Percentiles rank a stretch among this genome's conserved stretches.
phyloP scores from a whole-genome alignment of 2,113 vertebrate genomes.

The Lathamus discolor region DNA sequence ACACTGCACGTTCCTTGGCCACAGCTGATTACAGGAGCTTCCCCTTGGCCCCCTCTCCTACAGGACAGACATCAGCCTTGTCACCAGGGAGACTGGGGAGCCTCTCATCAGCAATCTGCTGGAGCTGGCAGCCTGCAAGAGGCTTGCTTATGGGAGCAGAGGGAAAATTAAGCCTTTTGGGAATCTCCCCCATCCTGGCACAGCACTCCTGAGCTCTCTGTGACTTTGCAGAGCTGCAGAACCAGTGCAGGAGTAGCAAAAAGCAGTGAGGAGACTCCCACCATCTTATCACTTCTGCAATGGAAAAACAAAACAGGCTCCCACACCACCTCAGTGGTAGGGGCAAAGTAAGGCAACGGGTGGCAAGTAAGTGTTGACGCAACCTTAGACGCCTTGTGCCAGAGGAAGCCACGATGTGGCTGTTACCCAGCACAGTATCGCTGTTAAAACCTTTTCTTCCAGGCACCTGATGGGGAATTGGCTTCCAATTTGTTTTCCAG shows the following conservation, averaged over 20 bases:
- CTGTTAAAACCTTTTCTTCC: neutral
- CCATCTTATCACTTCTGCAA: neutral
- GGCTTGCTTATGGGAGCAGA: neutral
- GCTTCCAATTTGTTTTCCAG: neutral
- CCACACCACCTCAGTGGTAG: neutral
- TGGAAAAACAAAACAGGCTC: neutral
- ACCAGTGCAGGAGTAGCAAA: neutral
- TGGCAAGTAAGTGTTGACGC: neutral
- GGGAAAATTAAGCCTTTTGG: neutral
- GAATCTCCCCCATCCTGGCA: neutral
- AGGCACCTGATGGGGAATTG: neutral
- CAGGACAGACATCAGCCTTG: neutral
- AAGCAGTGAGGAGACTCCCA: neutral
- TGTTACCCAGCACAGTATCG: neutral
- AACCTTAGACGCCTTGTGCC: neutral
- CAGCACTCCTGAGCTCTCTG: neutral
- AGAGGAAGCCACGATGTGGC: neutral
- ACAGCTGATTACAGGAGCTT: neutral
- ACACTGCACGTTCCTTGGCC: neutral
- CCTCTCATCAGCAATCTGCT: neutral
- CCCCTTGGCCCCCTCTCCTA: neutral
- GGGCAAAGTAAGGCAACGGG: neutral
- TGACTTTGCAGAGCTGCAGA: neutral
- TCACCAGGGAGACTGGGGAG: constrained; percentile 36
- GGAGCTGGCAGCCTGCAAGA: neutral